Evolutionary conservation across 2,113 vertebrate genomes (phyloP), one percentile per base, ranked within the genome.

Genomic region (Aplodontia rufa): DNA sequence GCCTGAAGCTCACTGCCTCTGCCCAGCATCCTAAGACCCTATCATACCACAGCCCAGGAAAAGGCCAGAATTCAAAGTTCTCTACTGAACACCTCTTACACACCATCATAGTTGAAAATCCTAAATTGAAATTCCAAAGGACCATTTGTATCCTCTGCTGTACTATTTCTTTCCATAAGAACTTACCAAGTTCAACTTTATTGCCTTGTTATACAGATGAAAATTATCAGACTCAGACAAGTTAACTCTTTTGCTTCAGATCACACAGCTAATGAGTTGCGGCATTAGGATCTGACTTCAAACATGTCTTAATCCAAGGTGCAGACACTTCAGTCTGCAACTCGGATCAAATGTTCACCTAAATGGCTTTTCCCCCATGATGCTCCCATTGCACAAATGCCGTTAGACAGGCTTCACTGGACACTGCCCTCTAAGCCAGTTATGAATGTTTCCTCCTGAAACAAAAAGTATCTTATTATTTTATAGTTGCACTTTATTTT

Each of bases 401-500:
- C 26, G 79, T 51, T 84, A 64, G 49, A 42, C 42, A 69, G 1
- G 60, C 69, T 58, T 84, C 71, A 66, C 42, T 51, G n/a, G 40
- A 90, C 87, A 80, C 60, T 55, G 26, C 47, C 55, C 83, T 84
- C 71, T 76, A 85, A 97, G 24, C 9, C 47, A 92, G 26, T 49
- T 90, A 75, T 24, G 3, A 81, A 19, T 26, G 5, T 24, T 4
- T n/a, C 5, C 12, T 58, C 49, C 37, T 58, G 6, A 51, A 90
- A 86, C 83, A 85, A 72, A 10, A n/a, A n/a, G 24, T 0, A 24
- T 40, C 87, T 90, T 10, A 88, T 87, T 35, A 24, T 86, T 88
- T 81, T 88, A 92, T 30, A 42, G n/a, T 55, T 66, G n/a, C 22
- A 16, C 35, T 88, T 60, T 90, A 90, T 85, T 93, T 96, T 94